Evolutionary conservation across 1,140 invertebrate genomes (phyloP).

Genomic region (Rhyacophila brunnea): DNA sequence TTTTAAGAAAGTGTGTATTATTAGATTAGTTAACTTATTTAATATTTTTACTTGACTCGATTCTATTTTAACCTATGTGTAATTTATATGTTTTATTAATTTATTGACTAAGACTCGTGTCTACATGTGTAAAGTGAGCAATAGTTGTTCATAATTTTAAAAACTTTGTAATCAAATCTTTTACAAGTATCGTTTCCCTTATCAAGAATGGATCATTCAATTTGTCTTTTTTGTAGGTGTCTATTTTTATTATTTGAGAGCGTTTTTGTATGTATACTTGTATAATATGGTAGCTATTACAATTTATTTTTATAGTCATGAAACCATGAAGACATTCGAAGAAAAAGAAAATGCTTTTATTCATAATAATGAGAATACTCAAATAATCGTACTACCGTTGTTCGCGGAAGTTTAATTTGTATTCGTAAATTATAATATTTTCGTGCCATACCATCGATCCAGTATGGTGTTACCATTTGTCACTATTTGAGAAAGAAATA

Average conservation of each 20-base stretch:
- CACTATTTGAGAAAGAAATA: neutral
- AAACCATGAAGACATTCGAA: neutral
- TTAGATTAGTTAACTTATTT: conserved; percentile 35
- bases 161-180: neutral
- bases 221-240: conserved; percentile 1
- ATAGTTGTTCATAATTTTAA: conserved; percentile 3
- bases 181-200: no score
- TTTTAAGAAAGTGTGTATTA: conserved; percentile 35
- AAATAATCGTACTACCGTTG: conserved; percentile 5
- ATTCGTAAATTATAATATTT: conserved; percentile 12
- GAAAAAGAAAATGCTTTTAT: neutral
- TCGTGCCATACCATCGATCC: conserved; percentile 16
- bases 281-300: neutral
- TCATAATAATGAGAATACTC: conserved; percentile 19
- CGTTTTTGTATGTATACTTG: neutral
- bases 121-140: conserved; percentile 5
- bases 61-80: conserved; percentile 17
- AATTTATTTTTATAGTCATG: neutral
- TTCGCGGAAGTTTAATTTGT: conserved; percentile 3
- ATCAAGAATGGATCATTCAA: neutral
- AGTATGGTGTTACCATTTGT: conserved; percentile 28
- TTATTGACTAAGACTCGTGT: conserved; percentile 20
- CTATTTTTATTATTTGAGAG: neutral
- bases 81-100: conserved; percentile 17
- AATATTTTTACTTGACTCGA: conserved; percentile 21